Evolutionary conservation across 2,888 invertebrate species (phyloP), one percentile per base, ranked within the genome.

Genomic region (Cactoblastis cactorum): DNA sequence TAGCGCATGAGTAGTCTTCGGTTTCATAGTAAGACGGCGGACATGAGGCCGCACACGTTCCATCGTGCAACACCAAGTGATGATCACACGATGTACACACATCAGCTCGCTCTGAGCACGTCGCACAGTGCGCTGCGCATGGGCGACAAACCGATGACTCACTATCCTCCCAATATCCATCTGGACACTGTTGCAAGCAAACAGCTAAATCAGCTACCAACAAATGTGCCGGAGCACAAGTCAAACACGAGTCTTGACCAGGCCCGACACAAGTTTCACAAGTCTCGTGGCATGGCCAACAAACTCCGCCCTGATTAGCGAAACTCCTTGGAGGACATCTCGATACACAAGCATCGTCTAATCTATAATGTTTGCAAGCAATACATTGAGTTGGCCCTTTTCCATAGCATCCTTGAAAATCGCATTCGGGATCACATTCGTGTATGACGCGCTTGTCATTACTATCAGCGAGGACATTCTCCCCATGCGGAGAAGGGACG

Each of bases 191-290:
- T 76, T 96, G 96, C 53, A 97, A 89, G 68, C 97, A 97, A 15
- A 96, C 95, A 37, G 95, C 95, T 54, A 97, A 90, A 83, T 97
- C 97, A 12, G 94, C 93, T 47, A 96, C 95, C 69, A 95, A 91
- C 41, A 96, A 91, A 74, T 96, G 95, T 43, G 95, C 95, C 2
- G 95, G 95, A 0, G 95, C 94, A 77, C 97, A 97, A 1, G 95
- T 94, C 39, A 96, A 85, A 70, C 97, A 97, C 49, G 95, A 95
- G 72, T 96, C 95, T 73, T 95, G 95, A 9, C 96, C 95, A 2
- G 96, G 93, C 5, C 97, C 97, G 18, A 95, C 95, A 68, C 97
- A 97, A 12, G 95, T 96, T 74, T 95, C 94, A 70, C 97, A 97
- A 11, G 96, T 95, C 71, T 96, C 95, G 71, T 97, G 96, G 67